Conservation (phyloP, 2,888 invertebrate species). For the Metacarcinus magister region DNA sequence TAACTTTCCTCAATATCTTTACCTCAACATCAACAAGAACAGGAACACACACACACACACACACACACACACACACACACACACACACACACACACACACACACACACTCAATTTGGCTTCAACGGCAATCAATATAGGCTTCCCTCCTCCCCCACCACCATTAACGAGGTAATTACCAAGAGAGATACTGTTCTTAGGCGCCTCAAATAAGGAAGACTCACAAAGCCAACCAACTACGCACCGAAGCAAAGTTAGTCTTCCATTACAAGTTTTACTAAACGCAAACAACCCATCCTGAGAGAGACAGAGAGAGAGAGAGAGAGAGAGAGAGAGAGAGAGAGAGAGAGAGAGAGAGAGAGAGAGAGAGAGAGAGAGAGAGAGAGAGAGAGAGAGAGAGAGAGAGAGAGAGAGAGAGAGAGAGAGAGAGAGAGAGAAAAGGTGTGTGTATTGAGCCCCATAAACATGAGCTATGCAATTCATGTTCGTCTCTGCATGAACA, state of each 20-base stretch:
- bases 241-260: background rate
- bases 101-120: background rate
- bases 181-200: background rate
- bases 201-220: background rate
- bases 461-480: background rate
- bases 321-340: constrained; percentile 21
- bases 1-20: background rate
- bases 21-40: background rate
- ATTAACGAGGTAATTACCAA: background rate
- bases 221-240: background rate
- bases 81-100: background rate
- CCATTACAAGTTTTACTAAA: constrained; percentile 1
- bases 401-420: background rate
- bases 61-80: too few relatives aligned
- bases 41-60: too few relatives aligned
- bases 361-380: constrained; percentile 21
- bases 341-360: constrained; percentile 20
- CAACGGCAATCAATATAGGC: background rate
- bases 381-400: constrained; percentile 2
- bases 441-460: background rate
- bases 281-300: background rate
- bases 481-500: background rate
- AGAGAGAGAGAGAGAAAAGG: background rate
- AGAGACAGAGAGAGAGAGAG: background rate
- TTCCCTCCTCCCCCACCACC: background rate